Evolutionary conservation across 1,140 invertebrate species (phyloP).

Genomic region (Lucilia cuprina): DNA sequence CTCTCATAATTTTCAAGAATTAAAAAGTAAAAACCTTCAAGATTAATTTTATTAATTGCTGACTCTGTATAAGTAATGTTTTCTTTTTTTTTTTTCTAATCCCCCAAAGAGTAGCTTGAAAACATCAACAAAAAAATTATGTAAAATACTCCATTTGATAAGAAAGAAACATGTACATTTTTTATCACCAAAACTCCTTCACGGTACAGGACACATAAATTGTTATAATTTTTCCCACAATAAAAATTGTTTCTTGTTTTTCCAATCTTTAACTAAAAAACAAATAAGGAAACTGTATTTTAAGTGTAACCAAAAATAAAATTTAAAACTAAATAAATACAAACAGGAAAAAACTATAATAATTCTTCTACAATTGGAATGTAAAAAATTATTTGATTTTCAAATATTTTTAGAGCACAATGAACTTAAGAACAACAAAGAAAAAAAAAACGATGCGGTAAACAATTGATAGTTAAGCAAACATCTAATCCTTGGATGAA

Average conservation of each 20-base stretch:
- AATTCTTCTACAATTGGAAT: too few relatives aligned
- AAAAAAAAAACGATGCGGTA: not conserved
- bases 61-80: too few relatives aligned
- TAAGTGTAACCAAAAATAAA: not conserved
- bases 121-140: not conserved
- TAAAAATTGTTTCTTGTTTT: not conserved
- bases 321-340: too few relatives aligned
- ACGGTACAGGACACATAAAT: not conserved
- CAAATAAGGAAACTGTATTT: not conserved
- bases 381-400: too few relatives aligned
- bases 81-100: too few relatives aligned
- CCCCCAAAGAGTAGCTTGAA: not conserved
- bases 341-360: too few relatives aligned
- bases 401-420: too few relatives aligned
- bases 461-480: not conserved
- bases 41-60: not conserved
- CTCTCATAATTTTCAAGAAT: not conserved
- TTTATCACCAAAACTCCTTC: not conserved
- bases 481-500: conserved; percentile 1
- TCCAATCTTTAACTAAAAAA: too few relatives aligned
- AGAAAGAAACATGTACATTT: not conserved
- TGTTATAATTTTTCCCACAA: not conserved
- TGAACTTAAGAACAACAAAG: too few relatives aligned
- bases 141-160: not conserved
- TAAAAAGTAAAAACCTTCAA: too few relatives aligned